Conservation (phyloP, 1,140 invertebrate species). For the Venustaconcha ellipsiformis region DNA sequence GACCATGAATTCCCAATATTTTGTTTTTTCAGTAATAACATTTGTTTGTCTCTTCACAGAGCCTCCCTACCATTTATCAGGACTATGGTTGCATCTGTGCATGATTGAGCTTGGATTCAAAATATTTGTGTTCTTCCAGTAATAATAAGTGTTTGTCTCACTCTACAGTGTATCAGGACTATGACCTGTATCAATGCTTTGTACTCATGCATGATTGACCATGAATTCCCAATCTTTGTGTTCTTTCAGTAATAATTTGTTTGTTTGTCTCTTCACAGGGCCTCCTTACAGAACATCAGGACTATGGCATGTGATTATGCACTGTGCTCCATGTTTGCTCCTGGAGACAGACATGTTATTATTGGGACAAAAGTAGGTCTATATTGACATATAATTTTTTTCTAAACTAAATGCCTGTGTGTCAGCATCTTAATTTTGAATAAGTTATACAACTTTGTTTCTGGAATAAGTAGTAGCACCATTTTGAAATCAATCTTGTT, state of each 20-base stretch:
- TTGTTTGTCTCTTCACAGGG: conserved; percentile 66
- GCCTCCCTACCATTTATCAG: conserved; percentile 80
- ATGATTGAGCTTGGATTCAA: background rate
- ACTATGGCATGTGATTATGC: conserved; percentile 81
- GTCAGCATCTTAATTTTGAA: no score
- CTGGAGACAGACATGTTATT: conserved; percentile 91
- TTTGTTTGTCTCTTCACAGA: conserved; percentile 64
- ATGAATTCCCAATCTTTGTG: background rate
- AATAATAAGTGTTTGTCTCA: no score
- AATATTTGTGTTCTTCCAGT: conserved; percentile 6
- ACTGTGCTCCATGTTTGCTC: conserved; percentile 84
- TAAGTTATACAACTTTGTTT: no score
- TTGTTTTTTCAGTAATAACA: conserved; percentile 5
- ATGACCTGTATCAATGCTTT: conserved; percentile 78
- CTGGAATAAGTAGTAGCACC: no score
- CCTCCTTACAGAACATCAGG: conserved; percentile 84
- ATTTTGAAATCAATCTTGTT: no score
- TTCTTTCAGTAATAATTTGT: background rate
- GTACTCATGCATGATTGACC: conserved; percentile 62
- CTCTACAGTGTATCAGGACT: conserved; percentile 86
- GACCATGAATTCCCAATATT: background rate
- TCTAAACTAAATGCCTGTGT: no score
- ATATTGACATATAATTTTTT: no score
- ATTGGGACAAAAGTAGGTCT: conserved; percentile 81
- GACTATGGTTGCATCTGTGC: conserved; percentile 76